A percentile compares a stretch with the other conserved stretches of the same genome.
Conservation (phyloP, 2,797 vertebrate species). For the Myripristis jacobus region DNA sequence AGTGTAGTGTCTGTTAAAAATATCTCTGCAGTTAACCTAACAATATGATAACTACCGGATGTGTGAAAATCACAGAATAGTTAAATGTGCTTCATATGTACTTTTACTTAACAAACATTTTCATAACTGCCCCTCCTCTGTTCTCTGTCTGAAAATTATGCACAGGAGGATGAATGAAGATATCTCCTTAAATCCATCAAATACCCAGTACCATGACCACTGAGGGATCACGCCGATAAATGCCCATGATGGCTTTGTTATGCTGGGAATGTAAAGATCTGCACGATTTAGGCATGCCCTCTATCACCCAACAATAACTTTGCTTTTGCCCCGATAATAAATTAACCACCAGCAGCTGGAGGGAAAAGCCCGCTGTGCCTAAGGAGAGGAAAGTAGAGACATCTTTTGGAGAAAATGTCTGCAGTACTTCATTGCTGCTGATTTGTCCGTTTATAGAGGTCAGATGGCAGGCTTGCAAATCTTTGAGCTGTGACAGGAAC, state of each 20-base stretch:
- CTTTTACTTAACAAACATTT: background rate
- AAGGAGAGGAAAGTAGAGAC: background rate
- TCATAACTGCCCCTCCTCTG: background rate
- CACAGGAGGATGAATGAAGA: constrained; percentile 16
- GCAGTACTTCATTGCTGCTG: background rate
- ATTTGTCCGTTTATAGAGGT: no score
- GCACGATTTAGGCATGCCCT: constrained; percentile 33
- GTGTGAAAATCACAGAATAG: background rate
- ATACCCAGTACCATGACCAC: constrained; percentile 18
- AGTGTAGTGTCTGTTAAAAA: background rate
- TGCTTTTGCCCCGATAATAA: constrained; percentile 15
- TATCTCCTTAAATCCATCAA: constrained; percentile 27
- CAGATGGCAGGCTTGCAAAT: no score
- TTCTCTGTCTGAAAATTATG: constrained; percentile 3
- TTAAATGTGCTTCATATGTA: no score
- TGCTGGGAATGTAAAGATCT: constrained; percentile 48
- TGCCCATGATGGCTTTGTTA: constrained; percentile 29
- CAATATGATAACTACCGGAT: background rate
- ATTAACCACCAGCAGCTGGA: constrained; percentile 32
- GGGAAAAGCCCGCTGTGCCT: background rate
- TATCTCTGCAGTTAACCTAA: background rate
- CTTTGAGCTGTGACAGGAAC: no score
- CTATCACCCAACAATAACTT: constrained; percentile 39
- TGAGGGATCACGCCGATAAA: constrained; percentile 31
- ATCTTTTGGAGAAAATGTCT: background rate